phyloP scores from a whole-genome alignment of 2,888 invertebrate genomes.

The Ennomos erosarius region DNA sequence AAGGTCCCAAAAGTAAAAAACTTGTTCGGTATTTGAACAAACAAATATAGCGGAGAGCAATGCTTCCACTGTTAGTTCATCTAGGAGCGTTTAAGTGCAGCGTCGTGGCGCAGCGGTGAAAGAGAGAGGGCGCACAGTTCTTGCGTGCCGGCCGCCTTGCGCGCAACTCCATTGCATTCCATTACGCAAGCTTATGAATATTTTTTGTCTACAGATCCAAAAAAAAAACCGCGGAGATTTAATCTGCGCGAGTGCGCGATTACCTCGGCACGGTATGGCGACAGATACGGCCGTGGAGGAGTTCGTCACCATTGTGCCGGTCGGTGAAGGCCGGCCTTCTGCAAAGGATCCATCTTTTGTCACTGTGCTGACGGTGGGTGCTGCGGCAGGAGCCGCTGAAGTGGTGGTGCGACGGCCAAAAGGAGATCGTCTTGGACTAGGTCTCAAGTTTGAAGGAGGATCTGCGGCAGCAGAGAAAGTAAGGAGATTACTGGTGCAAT shows the following conservation, averaged over 20 bases:
- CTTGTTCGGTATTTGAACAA: slow-evolving; percentile 8
- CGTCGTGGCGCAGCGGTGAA: slow-evolving; percentile 61
- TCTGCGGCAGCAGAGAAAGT: slow-evolving; percentile 93
- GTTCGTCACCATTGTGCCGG: slow-evolving; percentile 86
- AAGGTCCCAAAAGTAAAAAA: slow-evolving; percentile 4
- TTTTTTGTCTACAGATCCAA: slow-evolving; percentile 76
- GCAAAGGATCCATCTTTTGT: slow-evolving; percentile 78
- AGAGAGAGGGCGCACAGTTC: slow-evolving; percentile 74
- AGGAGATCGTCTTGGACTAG: slow-evolving; percentile 95
- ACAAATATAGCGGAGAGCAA: slow-evolving; percentile 20
- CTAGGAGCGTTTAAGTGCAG: slow-evolving; percentile 63
- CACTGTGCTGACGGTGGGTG: slow-evolving; percentile 86
- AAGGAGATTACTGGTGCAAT: slow-evolving; percentile 93
- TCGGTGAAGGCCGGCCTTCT: slow-evolving; percentile 77
- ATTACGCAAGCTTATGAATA: slow-evolving; percentile 71
- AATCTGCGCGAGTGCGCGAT: slow-evolving; percentile 62
- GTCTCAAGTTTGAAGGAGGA: slow-evolving; percentile 96
- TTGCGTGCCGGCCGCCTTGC: slow-evolving; percentile 63
- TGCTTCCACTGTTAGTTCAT: slow-evolving; percentile 47
- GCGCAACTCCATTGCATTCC: slow-evolving; percentile 65
- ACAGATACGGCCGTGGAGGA: slow-evolving; percentile 77
- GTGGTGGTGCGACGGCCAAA: slow-evolving; percentile 94
- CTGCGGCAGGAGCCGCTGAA: slow-evolving; percentile 86
- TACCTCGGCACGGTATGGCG: slow-evolving; percentile 79
- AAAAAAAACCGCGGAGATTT: slow-evolving; percentile 61